Base-by-base conservation (phyloP, 2,797 vertebrate species). In the Pipistrellus nathusii region DNA sequence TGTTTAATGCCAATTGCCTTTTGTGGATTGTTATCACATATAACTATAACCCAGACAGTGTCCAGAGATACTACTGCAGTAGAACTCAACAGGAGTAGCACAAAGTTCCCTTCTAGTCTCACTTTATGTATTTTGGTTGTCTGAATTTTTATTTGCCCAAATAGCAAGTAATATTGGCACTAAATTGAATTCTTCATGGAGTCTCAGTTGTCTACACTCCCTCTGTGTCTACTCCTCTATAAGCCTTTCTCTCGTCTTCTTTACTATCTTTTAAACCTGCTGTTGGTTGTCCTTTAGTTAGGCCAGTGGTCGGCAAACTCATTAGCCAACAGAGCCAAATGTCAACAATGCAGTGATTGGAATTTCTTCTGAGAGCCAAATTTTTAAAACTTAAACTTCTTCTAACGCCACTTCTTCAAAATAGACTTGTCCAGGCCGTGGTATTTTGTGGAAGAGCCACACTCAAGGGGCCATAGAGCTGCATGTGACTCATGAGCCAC, bases 141-240 rank as follows among this genome's bases (percentile, higher is more conserved):
- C 25, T 96, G 53, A 81, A 38, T 96, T 97, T 97, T 91, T 77
- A 76, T 88, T 91, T 94, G 18, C 77, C 27, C 13, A 94, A 93
- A 92, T 93, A 96, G 84, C 81, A 91, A 93, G 66, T 77, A 92
- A 80, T 76, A 95, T 55, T 91, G 95, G 14, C 80, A 81, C 85
- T 69, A 76, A 48, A 76, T 93, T 55, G 30, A 53, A 94, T 93
- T 96, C 91, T 93, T 92, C 38, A 12, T 68, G 77, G 88, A 86
- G 12, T n/a, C 90, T 94, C 72, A 11, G 12, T 95, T 76, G 92
- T 62, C 20, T 78, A 14, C 10, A 20, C n/a, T n/a, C 5, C 66
- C 25, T 86, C 14, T 69, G 12, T 8, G 32, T 27, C 25, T 48
- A 46, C 17, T 53, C 8, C 77, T 71, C 21, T 27, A 62, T 77